Evolutionary conservation across 2,797 vertebrate genomes (phyloP), one percentile per base, ranked within the genome.

Genomic region (Florisuga fusca): DNA sequence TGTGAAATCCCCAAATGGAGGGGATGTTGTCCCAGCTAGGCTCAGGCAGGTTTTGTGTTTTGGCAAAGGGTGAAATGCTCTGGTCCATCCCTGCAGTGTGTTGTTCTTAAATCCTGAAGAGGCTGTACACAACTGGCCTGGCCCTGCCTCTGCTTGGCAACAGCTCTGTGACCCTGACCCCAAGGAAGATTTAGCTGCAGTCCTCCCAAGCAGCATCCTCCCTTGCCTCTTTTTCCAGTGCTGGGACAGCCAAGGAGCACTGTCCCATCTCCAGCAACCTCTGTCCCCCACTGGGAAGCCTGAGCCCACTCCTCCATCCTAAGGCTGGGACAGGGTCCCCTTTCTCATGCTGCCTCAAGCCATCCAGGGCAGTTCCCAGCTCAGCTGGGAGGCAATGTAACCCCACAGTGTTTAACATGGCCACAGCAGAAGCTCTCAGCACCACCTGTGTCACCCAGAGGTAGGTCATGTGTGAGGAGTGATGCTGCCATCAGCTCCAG

Each of bases 121-220:
- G 41, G 16, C 66, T 80, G 10, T 41, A 26, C 3, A 18, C 53
- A 71, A 23, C 20, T 50, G 73, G 12, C 53, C 54, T 75, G 48
- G 31, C 64, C 45, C 64, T 80, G 45, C 0, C 0, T 55, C 64
- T 1, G 1, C 27, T 48, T 53, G 29, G 53, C 2, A 6, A 41
- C 43, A 79, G 36, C 1, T 0, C 43, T 43, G 59, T 64, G 19
- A 34, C 73, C 34, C 43, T 55, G 38, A 25, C 19, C 16, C 38
- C 48, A 38, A 64, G 57, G 43, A 74, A 74, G n/a, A 45, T 80
- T 71, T 34, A 67, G 34, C 48, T 33, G 36, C 15, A 15, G 18
- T 67, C 14, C 19, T 84, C 13, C 31, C 36, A 33, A 36, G 31
- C 54, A 68, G 41, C 67, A 79, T 15, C 14, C 14, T 4, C 45